These are phyloP conservation scores for Edolisoma coerulescens DNA, from an alignment of 2,113 vertebrate genomes.

Conservation along the genomic window DNA sequence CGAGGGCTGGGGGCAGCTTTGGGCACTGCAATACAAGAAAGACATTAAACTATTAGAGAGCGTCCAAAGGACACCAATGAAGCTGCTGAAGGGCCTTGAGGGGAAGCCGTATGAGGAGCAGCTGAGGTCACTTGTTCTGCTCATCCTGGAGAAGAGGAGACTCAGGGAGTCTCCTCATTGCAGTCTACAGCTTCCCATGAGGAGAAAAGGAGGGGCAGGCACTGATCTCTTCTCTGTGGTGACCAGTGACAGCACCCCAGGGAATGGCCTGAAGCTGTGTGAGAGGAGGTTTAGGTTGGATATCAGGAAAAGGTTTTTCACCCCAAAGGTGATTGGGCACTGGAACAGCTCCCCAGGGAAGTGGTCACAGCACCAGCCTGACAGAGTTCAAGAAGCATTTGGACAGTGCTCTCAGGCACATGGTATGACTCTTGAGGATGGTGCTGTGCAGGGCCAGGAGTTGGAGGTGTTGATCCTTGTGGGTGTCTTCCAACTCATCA, in stretches of 20 bases:
- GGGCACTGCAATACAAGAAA: neutral
- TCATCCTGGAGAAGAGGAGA: neutral
- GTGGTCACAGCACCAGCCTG: neutral
- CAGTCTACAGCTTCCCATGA: neutral
- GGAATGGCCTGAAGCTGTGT: neutral
- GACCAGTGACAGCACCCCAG: neutral
- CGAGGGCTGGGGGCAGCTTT: fast-evolving
- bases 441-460: neutral
- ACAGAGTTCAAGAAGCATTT: neutral
- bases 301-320: neutral
- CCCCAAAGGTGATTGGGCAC: too few relatives aligned
- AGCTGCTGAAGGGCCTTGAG: neutral
- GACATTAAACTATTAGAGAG: neutral
- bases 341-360: neutral
- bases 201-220: neutral
- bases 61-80: fast-evolving
- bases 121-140: neutral
- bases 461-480: neutral
- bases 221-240: neutral
- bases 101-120: neutral
- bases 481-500: neutral
- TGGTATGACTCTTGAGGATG: neutral
- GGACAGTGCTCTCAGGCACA: neutral
- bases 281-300: neutral
- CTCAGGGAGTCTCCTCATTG: neutral